These are phyloP conservation scores for Leptinotarsa haldemani DNA, from an alignment of 2,888 invertebrate species.

Conservation along the genomic window DNA sequence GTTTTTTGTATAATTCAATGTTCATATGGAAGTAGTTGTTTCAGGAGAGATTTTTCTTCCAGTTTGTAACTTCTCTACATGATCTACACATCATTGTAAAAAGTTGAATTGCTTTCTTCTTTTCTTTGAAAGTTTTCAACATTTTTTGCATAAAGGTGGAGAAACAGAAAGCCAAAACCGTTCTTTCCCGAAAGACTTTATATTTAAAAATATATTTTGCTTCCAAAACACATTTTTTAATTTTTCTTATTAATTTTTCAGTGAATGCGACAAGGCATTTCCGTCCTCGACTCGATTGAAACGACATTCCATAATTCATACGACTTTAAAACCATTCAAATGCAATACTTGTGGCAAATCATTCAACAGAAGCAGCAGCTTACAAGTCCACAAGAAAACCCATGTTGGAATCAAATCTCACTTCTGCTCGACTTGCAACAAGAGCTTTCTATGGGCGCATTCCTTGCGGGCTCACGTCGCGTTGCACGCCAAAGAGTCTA, in stretches of 20 bases:
- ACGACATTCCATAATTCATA: conserved; percentile 39
- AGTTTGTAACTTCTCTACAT: no score
- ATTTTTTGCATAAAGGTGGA: no score
- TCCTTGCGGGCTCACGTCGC: conserved; percentile 51
- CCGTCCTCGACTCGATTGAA: conserved; percentile 41
- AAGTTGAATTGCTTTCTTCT: no score
- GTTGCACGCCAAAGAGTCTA: conserved; percentile 32
- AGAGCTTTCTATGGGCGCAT: conserved; percentile 57
- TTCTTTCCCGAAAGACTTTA: neutral
- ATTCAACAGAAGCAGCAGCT: conserved; percentile 53
- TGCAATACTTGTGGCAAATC: conserved; percentile 51
- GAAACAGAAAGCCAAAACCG: neutral
- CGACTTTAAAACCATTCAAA: conserved; percentile 41
- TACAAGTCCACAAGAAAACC: conserved; percentile 57
- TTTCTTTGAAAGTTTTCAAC: no score
- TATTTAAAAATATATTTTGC: neutral
- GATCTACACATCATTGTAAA: no score
- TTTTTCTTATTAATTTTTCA: conserved; percentile 26
- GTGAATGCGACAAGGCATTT: conserved; percentile 43
- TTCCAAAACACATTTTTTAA: neutral
- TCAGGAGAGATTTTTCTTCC: no score
- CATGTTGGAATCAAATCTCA: conserved; percentile 56
- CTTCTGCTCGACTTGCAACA: conserved; percentile 55
- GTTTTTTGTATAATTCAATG: no score
- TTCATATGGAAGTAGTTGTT: no score